phyloP scores from a whole-genome alignment of 2,113 vertebrate species.

The Uria aalge region DNA sequence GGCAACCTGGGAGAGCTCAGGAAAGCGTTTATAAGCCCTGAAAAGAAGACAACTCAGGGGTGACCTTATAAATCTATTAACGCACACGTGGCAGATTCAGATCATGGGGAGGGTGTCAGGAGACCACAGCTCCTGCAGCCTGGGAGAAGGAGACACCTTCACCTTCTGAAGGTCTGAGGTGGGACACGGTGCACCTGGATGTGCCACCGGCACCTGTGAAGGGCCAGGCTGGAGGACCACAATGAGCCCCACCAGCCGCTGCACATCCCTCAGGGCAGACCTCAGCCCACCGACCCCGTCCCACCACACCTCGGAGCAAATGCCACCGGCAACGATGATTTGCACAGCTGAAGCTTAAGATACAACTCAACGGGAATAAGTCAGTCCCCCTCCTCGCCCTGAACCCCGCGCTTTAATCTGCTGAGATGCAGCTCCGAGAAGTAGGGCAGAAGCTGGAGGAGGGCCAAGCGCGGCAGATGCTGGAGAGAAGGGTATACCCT shows the following conservation, averaged over 20 bases:
- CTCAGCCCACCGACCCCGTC: accelerated
- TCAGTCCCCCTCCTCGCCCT: not conserved
- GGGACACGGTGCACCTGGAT: not conserved
- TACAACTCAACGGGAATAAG: not conserved
- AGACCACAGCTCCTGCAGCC: not conserved
- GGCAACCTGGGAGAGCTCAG: not conserved
- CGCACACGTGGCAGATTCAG: not conserved
- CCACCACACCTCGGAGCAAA: not conserved
- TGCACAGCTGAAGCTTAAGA: not conserved
- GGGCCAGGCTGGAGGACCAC: not conserved
- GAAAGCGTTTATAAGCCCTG: constrained; percentile 24
- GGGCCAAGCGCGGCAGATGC: accelerated
- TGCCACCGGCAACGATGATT: accelerated
- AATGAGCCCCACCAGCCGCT: accelerated
- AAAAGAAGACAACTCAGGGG: not conserved
- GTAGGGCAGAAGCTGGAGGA: not conserved
- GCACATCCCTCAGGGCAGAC: not conserved
- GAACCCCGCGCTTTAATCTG: not conserved
- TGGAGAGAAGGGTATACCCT: not conserved
- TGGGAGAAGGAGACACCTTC: not conserved
- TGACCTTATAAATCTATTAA: constrained; percentile 6
- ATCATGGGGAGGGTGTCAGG: not conserved
- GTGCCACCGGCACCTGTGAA: accelerated
- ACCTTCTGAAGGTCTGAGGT: not conserved
- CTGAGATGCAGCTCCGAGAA: not conserved